Evolutionary conservation across 2,113 vertebrate genomes (phyloP), one percentile per base, ranked within the genome.

Genomic region (Dinomys branickii): DNA sequence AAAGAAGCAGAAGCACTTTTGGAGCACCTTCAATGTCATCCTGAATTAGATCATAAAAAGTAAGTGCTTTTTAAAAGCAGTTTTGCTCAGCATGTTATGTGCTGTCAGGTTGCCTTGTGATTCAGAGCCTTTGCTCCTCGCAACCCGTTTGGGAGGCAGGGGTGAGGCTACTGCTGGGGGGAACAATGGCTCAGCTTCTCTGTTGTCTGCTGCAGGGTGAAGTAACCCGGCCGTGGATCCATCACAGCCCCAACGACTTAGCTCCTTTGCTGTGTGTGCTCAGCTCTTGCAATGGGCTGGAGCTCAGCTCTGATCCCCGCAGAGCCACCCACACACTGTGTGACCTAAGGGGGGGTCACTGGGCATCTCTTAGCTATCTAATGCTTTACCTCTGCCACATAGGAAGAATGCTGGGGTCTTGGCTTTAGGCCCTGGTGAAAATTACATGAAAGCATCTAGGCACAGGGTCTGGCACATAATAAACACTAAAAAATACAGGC

Each of bases 11-110:
- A 56, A 86, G 96, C 90, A 93, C 88, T 98, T 95, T 96, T 97
- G 41, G 59, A 94, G 97, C 97, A 95, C 84, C 41, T 85, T 98
- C 97, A 95, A 93, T 95, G 94, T 97, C 89, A 52, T 95, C 97
- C 93, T 96, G 97, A 98, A 98, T 98, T 94, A 98, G 97, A 96
- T 96, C 95, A 96, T 98, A 98, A 98, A 98, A 98, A 94, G 93
- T 94, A 98, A 98, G 96, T 97, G 98, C 97, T 98, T 98, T 98
- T 98, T 97, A 98, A 98, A 98, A 97, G 98, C 98, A 92, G 10
- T 96, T 98, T 93, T 97, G 85, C 92, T 83, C 96, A n/a, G 94
- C 44, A 69, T 95, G 97, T 52, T 44, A 92, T 94, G 94, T 91
- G 54, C 92, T 97, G 96, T 97, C 96, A 91, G 44, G 77, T 91